These are phyloP conservation scores for Trachemys scripta DNA, from an alignment of 2,113 vertebrate genomes.

Conservation along the genomic window DNA sequence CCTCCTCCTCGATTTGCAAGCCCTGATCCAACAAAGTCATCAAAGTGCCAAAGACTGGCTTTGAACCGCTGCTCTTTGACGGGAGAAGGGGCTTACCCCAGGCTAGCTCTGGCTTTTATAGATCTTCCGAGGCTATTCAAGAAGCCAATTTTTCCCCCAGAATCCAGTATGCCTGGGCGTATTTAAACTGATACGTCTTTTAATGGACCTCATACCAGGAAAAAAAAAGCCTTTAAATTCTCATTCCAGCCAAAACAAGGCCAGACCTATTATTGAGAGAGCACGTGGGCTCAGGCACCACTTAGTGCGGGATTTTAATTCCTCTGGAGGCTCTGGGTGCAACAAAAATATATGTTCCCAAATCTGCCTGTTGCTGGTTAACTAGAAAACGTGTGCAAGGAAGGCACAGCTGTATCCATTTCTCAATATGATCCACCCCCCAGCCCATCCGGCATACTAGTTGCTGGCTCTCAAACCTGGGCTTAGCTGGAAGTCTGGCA, in stretches of 20 bases:
- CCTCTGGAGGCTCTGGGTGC: background rate
- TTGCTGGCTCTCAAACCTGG: background rate
- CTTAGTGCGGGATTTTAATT: background rate
- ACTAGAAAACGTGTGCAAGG: background rate
- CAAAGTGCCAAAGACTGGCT: background rate
- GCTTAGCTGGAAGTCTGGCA: too few relatives aligned
- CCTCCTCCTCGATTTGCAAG: slow-evolving; percentile 33
- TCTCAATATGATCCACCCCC: too few relatives aligned
- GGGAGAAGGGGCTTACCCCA: background rate
- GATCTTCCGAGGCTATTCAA: background rate
- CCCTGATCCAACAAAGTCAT: background rate
- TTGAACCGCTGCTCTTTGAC: background rate
- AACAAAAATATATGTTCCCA: background rate
- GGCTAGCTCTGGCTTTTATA: background rate
- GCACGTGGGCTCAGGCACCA: background rate
- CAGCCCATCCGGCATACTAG: too few relatives aligned
- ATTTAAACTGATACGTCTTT: background rate
- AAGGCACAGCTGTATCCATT: too few relatives aligned
- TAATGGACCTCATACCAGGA: background rate
- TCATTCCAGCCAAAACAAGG: background rate
- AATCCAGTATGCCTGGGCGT: background rate
- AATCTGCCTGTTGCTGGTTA: background rate
- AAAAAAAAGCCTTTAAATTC: background rate
- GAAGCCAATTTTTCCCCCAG: background rate
- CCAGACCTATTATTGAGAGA: background rate